Base-by-base conservation (phyloP, 2,113 vertebrate genomes). In the Empidonax alnorum region DNA sequence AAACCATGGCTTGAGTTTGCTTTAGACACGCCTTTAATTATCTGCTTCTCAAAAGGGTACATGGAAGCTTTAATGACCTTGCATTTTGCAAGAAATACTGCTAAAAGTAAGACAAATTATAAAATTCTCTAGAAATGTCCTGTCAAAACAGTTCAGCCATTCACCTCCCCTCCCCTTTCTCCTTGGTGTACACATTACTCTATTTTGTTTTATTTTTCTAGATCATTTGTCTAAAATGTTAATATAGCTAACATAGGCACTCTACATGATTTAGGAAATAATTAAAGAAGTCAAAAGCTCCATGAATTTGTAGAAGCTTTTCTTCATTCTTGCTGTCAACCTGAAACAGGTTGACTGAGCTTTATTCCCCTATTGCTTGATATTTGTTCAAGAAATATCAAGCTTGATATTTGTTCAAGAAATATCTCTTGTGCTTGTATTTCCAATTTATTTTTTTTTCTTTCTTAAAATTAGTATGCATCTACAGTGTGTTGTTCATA, bases 361-460 rank as follows among this genome's bases (percentile, higher is more conserved):
- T 85, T 76, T 58, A 15, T 72, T 91, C 44, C 52, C 35, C 42
- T 65, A 2, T 27, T 87, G 41, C 37, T 76, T 67, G 59, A 9
- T 78, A 73, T 63, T 92, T 93, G 44, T 83, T 94, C 52, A 69
- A 72, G 72, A 94, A 86, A 73, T 50, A 62, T 13, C n/a, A 65
- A 80, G n/a, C 17, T 80, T 50, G 23, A 5, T 79, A 50, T 52
- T 91, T 93, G 52, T 73, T 87, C 55, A 72, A 84, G 69, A 91
- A 87, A 69, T 39, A 46, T 35, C n/a, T 75, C 41, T 62, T 71
- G n/a, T 24, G 41, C n/a, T 55, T 89, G 7, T 56, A 61, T 77
- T 93, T 79, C 66, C 58, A 75, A 30, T 7, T 61, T 19, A 63
- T 53, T 7, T 1, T 62, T 62, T 69, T 28, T n/a, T 63, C 13